Evolutionary conservation across 1,140 invertebrate species (phyloP).

Genomic region (Oryctes rhinoceros): DNA sequence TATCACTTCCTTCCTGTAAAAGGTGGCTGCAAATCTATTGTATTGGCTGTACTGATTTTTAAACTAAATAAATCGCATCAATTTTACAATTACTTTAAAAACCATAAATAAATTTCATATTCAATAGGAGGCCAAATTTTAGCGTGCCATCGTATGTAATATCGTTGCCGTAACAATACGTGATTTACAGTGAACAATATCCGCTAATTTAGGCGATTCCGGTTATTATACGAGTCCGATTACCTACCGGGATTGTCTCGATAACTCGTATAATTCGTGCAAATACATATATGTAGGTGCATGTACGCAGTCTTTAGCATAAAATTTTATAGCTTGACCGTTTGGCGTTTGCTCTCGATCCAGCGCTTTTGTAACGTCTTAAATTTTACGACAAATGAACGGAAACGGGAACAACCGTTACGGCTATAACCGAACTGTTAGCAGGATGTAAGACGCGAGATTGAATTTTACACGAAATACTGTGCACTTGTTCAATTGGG

Average conservation of each 20-base stretch:
- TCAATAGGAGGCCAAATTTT: too few relatives aligned
- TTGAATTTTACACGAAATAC: neutral
- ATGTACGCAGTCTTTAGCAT: neutral
- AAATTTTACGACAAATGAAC: slow-evolving; percentile 11
- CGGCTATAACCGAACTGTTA: neutral
- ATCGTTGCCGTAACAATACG: neutral
- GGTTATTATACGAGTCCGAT: slow-evolving; percentile 1
- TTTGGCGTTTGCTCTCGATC: slow-evolving; percentile 9
- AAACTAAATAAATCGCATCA: too few relatives aligned
- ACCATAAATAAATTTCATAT: too few relatives aligned
- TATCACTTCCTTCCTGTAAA: too few relatives aligned
- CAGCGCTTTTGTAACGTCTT: slow-evolving; percentile 21
- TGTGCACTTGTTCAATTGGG: too few relatives aligned
- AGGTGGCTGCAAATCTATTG: too few relatives aligned
- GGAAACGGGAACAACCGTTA: neutral
- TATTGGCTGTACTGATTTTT: too few relatives aligned
- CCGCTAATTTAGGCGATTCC: neutral
- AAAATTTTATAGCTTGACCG: slow-evolving; percentile 31
- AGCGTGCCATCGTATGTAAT: too few relatives aligned
- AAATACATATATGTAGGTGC: neutral
- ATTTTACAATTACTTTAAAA: too few relatives aligned
- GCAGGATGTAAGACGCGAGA: neutral
- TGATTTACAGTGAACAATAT: neutral
- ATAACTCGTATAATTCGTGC: neutral
- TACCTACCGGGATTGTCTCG: neutral